Base-by-base conservation (phyloP, 2,113 vertebrate species). In the Chrysemys picta region DNA sequence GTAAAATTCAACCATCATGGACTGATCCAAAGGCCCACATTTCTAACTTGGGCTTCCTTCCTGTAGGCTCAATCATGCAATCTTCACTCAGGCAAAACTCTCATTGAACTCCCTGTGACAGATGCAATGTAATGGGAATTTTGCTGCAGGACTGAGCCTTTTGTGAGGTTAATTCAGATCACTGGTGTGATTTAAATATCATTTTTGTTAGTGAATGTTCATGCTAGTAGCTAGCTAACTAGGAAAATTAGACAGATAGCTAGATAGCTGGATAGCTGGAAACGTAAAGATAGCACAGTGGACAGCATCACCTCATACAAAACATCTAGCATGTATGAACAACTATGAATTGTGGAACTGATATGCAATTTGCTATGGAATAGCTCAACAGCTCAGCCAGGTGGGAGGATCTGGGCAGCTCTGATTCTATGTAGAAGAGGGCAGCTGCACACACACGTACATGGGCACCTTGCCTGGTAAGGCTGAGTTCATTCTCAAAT, bases 361-460 rank as follows among this genome's bases (percentile, higher is more conserved):
- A 52, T 38, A 42, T 0, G 0, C 19, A 79, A 31, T 35, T 69
- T 16, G 45, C 75, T 80, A 29, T 45, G 69, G 27, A 62, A 90
- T 80, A 80, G 50, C 53, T 92, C 72, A 47, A 83, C 42, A 49
- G 24, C 2, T 11, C 21, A 53, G 49, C 50, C 0, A 0, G 35
- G 45, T 78, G 22, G 72, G 10, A 75, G 5, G 11, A 42, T 45
- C 72, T 25, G 22, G 45, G 21, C 72, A 42, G 10, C 38, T 72
- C 21, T 45, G 72, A 24, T 25, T 75, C 38, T 38, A 75, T 25
- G 38, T 2, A 75, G 38, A 75, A 75, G 16, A 72, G n/a, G 19
- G 7, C 21, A 22, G 22, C 88, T 24, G 1, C 50, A 21, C 42
- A 19, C 0, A 4, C 9, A 75, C 42, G 4, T 2, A 62, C n/a